A percentile compares a stretch with the other conserved stretches of the same genome.
Conservation (phyloP, 2,113 vertebrate genomes). For the Cyprinodon tularosa region DNA sequence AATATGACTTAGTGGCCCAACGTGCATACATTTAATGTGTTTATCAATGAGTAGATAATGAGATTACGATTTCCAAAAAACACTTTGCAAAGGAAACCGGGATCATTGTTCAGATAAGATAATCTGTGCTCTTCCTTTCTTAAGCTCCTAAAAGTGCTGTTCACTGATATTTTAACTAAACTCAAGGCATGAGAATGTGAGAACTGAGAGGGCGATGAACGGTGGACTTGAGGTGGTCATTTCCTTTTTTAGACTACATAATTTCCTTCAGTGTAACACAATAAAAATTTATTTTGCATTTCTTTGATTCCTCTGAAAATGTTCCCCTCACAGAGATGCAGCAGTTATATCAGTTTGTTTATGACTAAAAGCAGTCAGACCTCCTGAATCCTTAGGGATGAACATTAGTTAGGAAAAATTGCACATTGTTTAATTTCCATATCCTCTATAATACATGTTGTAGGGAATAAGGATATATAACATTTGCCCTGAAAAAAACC, state of each 20-base stretch:
- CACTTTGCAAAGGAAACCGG: slow-evolving; percentile 12
- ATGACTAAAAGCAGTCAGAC: slow-evolving; percentile 31
- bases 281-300: slow-evolving; percentile 72
- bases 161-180: slow-evolving; percentile 40
- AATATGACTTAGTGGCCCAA: slow-evolving; percentile 3
- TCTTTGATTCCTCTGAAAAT: slow-evolving; percentile 62
- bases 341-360: slow-evolving; percentile 42
- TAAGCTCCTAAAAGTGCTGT: slow-evolving; percentile 26
- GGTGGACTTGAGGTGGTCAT: slow-evolving; percentile 41
- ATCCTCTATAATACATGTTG: slow-evolving; percentile 21
- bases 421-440: slow-evolving; percentile 43
- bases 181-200: slow-evolving; percentile 20
- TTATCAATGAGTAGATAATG: slow-evolving; percentile 22
- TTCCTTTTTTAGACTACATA: slow-evolving; percentile 52
- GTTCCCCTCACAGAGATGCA: slow-evolving; percentile 49
- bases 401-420: slow-evolving; percentile 31
- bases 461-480: slow-evolving; percentile 23
- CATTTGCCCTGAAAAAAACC: slow-evolving; percentile 4
- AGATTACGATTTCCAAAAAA: slow-evolving; percentile 21
- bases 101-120: slow-evolving; percentile 23
- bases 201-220: slow-evolving; percentile 28
- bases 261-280: slow-evolving; percentile 58
- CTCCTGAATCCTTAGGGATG: slow-evolving; percentile 30
- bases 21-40: not conserved
- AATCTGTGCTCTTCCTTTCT: not conserved